A percentile compares a stretch with the other conserved stretches of the same genome.
Conservation (phyloP, 2,797 vertebrate genomes). For the Phoeniculus purpureus region DNA sequence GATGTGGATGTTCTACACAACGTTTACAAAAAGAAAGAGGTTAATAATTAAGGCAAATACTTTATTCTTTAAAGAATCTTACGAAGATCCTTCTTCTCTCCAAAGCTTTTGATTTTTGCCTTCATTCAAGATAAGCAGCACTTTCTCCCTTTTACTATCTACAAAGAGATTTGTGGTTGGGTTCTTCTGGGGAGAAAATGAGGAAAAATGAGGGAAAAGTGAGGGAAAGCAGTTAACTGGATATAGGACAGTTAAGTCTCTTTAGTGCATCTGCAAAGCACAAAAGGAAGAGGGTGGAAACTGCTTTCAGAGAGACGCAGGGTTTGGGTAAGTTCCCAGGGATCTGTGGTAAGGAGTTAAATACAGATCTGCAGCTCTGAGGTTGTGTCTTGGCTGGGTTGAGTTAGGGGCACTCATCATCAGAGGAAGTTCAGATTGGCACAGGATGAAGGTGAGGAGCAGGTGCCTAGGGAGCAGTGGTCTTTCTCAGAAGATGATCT, state of each 20-base stretch:
- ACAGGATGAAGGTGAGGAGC: background rate
- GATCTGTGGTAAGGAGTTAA: conserved; percentile 3
- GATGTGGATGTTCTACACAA: background rate
- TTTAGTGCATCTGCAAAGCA: background rate
- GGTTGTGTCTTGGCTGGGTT: background rate
- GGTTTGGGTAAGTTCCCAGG: background rate
- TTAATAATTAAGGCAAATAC: background rate
- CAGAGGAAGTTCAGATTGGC: conserved; percentile 29
- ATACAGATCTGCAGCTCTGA: conserved; percentile 24
- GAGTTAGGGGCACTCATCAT: conserved; percentile 44
- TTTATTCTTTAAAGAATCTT: background rate
- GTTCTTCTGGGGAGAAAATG: background rate
- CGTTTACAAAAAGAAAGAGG: background rate
- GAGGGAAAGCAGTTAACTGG: background rate
- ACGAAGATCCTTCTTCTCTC: background rate
- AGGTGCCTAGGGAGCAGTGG: background rate
- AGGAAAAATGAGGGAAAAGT: background rate
- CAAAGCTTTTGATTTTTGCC: background rate
- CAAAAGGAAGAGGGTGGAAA: background rate
- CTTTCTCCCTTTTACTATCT: background rate
- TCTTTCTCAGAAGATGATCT: background rate
- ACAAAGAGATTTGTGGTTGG: background rate
- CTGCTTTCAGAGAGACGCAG: background rate
- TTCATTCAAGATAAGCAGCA: background rate
- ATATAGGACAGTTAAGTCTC: background rate